Conservation (phyloP, 2,113 vertebrate species). For the Colaptes auratus region DNA sequence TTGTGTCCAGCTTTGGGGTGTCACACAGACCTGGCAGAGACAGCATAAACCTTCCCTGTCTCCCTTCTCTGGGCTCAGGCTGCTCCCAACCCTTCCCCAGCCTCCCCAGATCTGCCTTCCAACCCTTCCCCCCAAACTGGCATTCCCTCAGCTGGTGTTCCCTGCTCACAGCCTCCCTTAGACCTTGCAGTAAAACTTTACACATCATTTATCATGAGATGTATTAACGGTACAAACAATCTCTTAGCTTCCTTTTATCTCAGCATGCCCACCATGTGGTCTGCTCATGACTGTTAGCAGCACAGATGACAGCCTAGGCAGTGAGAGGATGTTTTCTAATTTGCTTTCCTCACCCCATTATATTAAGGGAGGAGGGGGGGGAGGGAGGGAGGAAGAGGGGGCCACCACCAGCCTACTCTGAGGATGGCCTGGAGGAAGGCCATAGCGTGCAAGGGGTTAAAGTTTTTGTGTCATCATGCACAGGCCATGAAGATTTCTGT, state of each 20-base stretch:
- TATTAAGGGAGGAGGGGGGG: too few relatives aligned
- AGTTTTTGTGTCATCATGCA: not conserved
- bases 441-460: not conserved
- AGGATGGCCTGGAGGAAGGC: not conserved
- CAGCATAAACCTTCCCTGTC: not conserved
- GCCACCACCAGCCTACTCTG: not conserved
- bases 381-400: too few relatives aligned
- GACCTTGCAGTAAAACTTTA: conserved; percentile 39
- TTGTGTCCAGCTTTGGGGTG: not conserved
- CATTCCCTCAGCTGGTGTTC: not conserved
- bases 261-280: conserved; percentile 61
- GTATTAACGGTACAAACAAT: conserved; percentile 60
- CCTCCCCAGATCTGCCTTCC: not conserved
- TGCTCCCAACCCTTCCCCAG: not conserved
- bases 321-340: conserved; percentile 24
- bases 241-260: conserved; percentile 60
- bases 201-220: conserved; percentile 58
- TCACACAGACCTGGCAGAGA: not conserved
- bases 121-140: not conserved
- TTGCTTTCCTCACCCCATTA: not conserved
- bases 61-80: not conserved
- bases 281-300: conserved; percentile 41
- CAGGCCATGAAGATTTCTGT: conserved; percentile 48
- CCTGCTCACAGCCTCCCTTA: conserved; percentile 8
- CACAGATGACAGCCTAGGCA: conserved; percentile 54